A percentile compares a stretch with the other conserved stretches of the same genome.
Conservation (phyloP, 2,797 vertebrate genomes). For the Leptoclinus maculatus region DNA sequence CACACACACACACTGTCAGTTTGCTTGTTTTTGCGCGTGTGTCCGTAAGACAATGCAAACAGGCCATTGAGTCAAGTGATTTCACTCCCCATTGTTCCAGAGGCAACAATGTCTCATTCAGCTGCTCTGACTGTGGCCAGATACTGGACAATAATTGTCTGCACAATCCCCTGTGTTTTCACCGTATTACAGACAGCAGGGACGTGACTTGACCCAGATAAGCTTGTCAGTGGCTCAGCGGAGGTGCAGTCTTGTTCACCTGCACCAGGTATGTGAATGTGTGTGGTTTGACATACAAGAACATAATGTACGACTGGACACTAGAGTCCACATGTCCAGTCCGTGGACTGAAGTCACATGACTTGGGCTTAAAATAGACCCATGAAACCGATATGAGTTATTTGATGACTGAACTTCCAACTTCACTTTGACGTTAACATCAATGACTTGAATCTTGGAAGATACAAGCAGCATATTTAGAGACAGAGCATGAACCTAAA, state of each 20-base stretch:
- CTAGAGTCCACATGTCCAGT: not conserved
- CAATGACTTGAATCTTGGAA: not conserved
- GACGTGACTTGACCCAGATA: constrained; percentile 40
- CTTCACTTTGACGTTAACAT: constrained; percentile 4
- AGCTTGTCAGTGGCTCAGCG: constrained; percentile 24
- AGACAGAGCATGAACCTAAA: not conserved
- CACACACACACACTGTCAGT: not conserved
- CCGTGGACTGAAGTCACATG: not conserved
- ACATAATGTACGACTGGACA: not conserved
- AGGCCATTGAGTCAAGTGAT: constrained; percentile 56
- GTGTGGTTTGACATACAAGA: not conserved
- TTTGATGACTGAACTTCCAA: not conserved
- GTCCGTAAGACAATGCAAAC: constrained; percentile 46
- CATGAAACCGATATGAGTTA: not conserved
- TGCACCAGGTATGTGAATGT: not conserved
- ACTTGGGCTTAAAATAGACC: not conserved
- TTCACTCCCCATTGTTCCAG: constrained; percentile 76
- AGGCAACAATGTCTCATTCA: constrained; percentile 81
- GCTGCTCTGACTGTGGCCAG: constrained; percentile 46
- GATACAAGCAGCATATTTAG: not conserved
- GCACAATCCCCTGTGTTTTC: constrained; percentile 38
- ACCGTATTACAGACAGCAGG: constrained; percentile 34
- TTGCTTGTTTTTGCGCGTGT: not conserved
- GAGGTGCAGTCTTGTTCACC: constrained; percentile 18
- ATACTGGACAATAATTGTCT: constrained; percentile 59